Conservation (phyloP, 2,113 vertebrate genomes). For the Seriola rivoliana region DNA sequence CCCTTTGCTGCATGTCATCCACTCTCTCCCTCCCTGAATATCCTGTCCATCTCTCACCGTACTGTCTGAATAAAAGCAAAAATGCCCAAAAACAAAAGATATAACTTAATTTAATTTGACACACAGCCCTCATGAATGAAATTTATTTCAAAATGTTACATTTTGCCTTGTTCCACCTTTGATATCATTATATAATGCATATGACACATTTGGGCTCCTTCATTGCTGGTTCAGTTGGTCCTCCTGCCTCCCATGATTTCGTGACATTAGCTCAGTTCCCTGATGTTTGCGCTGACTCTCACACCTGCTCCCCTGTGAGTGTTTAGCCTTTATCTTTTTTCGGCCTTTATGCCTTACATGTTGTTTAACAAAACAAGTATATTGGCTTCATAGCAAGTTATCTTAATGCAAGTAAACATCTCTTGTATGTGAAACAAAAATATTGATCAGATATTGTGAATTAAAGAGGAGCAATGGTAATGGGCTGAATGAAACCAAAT, state of each 20-base stretch:
- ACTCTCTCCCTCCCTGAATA: too few relatives aligned
- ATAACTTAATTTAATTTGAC: too few relatives aligned
- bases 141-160: not conserved
- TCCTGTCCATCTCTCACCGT: too few relatives aligned
- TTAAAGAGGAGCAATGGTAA: not conserved
- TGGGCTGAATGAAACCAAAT: too few relatives aligned
- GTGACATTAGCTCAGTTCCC: not conserved
- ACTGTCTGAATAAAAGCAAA: too few relatives aligned
- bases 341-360: not conserved
- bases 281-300: slow-evolving; percentile 1
- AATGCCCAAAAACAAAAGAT: too few relatives aligned
- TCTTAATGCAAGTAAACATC: not conserved
- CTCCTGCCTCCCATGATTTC: not conserved
- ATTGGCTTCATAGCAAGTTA: not conserved
- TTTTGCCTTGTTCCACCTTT: not conserved
- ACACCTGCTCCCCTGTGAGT: not conserved
- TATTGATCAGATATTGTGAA: not conserved
- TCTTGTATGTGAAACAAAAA: not conserved
- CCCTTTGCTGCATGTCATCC: too few relatives aligned
- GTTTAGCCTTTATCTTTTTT: not conserved
- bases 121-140: not conserved
- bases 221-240: not conserved
- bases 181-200: not conserved
- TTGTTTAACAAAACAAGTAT: not conserved
- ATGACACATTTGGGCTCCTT: not conserved